Evolutionary conservation across 2,888 invertebrate genomes (phyloP).

Genomic region (Mimas tiliae): DNA sequence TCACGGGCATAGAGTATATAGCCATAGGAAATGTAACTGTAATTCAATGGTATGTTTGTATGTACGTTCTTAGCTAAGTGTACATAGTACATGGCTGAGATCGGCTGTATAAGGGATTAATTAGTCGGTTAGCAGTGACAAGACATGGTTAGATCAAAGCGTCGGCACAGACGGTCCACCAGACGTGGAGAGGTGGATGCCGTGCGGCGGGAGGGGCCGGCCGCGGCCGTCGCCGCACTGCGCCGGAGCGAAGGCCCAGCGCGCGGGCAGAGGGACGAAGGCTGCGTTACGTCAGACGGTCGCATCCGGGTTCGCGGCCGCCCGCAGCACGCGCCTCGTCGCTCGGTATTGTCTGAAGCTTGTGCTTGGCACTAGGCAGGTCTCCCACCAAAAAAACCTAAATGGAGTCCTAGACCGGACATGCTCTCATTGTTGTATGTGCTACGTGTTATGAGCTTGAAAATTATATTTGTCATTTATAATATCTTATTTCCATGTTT

Average conservation of each 20-base stretch:
- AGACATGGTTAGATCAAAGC: conserved; percentile 34
- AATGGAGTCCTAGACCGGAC: background rate
- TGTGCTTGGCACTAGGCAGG: conserved; percentile 26
- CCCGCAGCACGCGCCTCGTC: conserved; percentile 70
- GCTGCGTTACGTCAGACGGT: conserved; percentile 76
- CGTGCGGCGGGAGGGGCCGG: conserved; percentile 41
- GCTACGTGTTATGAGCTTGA: background rate
- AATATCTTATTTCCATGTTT: too few species aligned
- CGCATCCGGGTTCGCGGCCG: conserved; percentile 83
- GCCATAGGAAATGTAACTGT: conserved; percentile 39
- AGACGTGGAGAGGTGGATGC: conserved; percentile 64
- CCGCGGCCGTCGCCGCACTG: conserved; percentile 39
- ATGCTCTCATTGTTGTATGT: background rate
- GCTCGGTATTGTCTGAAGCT: conserved; percentile 48
- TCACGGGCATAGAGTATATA: conserved; percentile 31
- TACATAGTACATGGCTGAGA: background rate
- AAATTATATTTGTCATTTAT: background rate
- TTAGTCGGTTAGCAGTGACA: conserved; percentile 49
- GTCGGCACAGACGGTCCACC: conserved; percentile 70
- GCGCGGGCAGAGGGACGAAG: conserved; percentile 53
- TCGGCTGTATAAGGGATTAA: conserved; percentile 54
- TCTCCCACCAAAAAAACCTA: background rate
- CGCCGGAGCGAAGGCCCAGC: conserved; percentile 38
- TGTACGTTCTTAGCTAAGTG: background rate
- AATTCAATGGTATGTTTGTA: conserved; percentile 32